phyloP scores from a whole-genome alignment of 2,888 invertebrate genomes.

The Agelastica alni region DNA sequence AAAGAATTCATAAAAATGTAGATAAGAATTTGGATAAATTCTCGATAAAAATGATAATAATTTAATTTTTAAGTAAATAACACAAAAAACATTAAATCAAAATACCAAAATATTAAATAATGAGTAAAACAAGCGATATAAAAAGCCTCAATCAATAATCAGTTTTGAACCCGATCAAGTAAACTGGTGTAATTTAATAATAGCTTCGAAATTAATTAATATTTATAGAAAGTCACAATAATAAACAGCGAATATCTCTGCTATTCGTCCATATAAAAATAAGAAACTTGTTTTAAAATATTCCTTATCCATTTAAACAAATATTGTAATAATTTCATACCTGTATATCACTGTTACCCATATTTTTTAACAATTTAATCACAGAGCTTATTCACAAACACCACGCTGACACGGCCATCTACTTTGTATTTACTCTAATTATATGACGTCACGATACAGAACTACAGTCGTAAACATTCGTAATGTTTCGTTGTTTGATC shows the following conservation, averaged over 20 bases:
- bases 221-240: slow-evolving; percentile 45
- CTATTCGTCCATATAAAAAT: slow-evolving; percentile 35
- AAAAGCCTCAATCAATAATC: slow-evolving; percentile 18
- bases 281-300: slow-evolving; percentile 35
- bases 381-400: slow-evolving; percentile 55
- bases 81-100: slow-evolving; percentile 1
- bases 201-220: slow-evolving; percentile 37
- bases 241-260: slow-evolving; percentile 41
- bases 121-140: slow-evolving; percentile 6
- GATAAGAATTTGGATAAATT: slow-evolving; percentile 6
- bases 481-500: slow-evolving; percentile 44
- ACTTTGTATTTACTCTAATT: slow-evolving; percentile 74
- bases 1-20: slow-evolving; percentile 3
- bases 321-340: slow-evolving; percentile 47
- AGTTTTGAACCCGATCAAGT: slow-evolving; percentile 26
- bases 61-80: slow-evolving; percentile 2
- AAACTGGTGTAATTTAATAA: slow-evolving; percentile 32
- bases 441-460: slow-evolving; percentile 68
- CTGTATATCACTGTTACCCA: slow-evolving; percentile 58
- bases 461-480: slow-evolving; percentile 52
- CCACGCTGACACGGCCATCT: slow-evolving; percentile 69
- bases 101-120: too few relatives aligned
- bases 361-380: slow-evolving; percentile 53
- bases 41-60: background rate
- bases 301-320: slow-evolving; percentile 36